Evolutionary conservation across 1,140 invertebrate genomes (phyloP), one percentile per base, ranked within the genome.

Genomic region (Holcopasites calliopsidis): DNA sequence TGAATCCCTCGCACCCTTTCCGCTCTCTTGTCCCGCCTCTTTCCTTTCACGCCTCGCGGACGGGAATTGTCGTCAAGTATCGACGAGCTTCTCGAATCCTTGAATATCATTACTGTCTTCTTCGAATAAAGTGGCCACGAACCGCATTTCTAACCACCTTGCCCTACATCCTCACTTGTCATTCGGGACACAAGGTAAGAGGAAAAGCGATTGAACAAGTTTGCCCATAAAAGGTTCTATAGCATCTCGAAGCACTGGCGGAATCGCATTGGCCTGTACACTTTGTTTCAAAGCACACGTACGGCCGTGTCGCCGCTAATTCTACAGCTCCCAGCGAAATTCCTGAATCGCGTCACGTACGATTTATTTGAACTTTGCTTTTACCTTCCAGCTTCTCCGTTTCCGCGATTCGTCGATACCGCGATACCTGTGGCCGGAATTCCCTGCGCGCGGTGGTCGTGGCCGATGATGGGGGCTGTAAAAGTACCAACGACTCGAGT

Each of bases 331-430:
- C 52, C 49, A 18, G 28, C 79, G 42, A 28, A 61, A 82, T 85
- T 73, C 38, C 42, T n/a, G 47, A 82, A 62, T 76, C 80, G 23
- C 54, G 76, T 79, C 85, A 86, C 85, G 85, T 86, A 76, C 79
- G 80, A 86, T 86, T 86, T 85, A 84, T 86, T 87, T 80, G 84
- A 87, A 87, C 85, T 87, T 87, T 87, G 69, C 84, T 85, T 86
- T 87, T 84, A 80, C 76, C n/a, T 80, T 78, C 76, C 83, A 77
- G 50, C 64, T 61, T 50, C 35, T 62, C 77, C 60, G 69, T 52
- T 77, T 65, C 49, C 71, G 76, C 62, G 60, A 66, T 72, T 60
- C 52, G 18, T 23, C 49, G 26, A 68, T 75, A 58, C 72, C 18
- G 21, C 23, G 60, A 65, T 77, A 58, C 64, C 74, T 81, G 74